A percentile compares a stretch with the other conserved stretches of the same genome.
These are phyloP conservation scores for Rhincodon typus DNA, from an alignment of 2,797 vertebrate species.

Conservation along the genomic window DNA sequence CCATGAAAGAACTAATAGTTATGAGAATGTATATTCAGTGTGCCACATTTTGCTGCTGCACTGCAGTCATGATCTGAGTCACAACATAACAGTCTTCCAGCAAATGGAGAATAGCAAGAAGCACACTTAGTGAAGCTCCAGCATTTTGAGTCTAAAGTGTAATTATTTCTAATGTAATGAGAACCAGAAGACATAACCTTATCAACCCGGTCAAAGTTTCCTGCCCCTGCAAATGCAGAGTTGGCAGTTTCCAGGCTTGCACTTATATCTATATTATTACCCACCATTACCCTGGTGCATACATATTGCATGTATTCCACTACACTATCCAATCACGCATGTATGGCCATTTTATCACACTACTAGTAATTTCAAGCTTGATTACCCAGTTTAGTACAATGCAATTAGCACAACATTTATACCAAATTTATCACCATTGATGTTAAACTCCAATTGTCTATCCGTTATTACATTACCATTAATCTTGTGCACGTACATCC, in stretches of 20 bases:
- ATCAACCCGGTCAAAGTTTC: background rate
- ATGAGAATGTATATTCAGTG: too few species aligned
- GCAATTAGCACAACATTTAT: background rate
- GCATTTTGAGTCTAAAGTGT: too few species aligned
- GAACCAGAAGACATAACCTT: too few species aligned
- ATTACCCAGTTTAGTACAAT: background rate
- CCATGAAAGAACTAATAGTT: too few species aligned
- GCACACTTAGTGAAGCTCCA: too few species aligned
- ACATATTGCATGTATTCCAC: background rate
- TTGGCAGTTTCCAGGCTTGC: background rate
- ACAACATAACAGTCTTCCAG: too few species aligned
- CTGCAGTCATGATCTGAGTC: too few species aligned
- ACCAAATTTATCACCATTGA: background rate
- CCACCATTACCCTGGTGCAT: background rate
- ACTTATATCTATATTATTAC: background rate
- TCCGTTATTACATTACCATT: slow-evolving; percentile 15
- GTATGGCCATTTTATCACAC: background rate
- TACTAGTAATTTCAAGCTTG: background rate
- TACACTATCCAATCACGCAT: background rate
- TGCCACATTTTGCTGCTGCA: too few species aligned
- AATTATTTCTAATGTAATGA: too few species aligned
- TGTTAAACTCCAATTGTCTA: background rate
- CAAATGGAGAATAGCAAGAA: too few species aligned
- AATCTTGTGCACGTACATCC: background rate
- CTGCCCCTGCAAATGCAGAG: background rate